A percentile compares a stretch with the other conserved stretches of the same genome.
phyloP scores from a whole-genome alignment of 1,140 invertebrate genomes.

The Heliconius hewitsoni region DNA sequence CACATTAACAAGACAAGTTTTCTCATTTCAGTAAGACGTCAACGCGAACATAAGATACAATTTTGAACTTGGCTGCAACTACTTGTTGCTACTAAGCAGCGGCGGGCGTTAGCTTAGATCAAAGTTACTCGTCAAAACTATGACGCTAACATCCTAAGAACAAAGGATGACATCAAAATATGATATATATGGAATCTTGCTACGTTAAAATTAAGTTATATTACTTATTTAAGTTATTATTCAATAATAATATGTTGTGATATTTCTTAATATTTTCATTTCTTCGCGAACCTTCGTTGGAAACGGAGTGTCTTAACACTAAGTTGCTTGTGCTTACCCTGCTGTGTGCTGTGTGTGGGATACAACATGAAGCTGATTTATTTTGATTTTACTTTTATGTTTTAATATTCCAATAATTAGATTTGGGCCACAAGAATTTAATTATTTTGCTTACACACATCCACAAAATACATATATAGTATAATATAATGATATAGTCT shows the following conservation, averaged over 20 bases:
- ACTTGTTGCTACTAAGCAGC: constrained; percentile 40
- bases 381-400: no score
- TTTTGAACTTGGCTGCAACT: constrained; percentile 28
- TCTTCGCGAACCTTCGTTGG: no score
- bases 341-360: no score
- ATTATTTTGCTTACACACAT: neutral
- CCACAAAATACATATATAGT: neutral
- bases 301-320: no score
- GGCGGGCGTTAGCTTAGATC: constrained; percentile 15
- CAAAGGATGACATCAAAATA: constrained; percentile 34
- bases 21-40: constrained; percentile 3
- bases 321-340: no score
- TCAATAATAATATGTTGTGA: no score
- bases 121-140: constrained; percentile 37
- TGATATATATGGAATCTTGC: neutral
- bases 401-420: no score
- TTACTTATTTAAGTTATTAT: neutral
- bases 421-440: no score
- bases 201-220: neutral
- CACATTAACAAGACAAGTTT: constrained; percentile 14
- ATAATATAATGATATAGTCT: neutral
- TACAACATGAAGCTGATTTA: no score
- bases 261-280: no score
- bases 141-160: constrained; percentile 40
- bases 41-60: constrained; percentile 11